Conservation (phyloP, 37 sponge, comb jelly and placozoan genomes). For the Diacarnus erythraeanus region DNA sequence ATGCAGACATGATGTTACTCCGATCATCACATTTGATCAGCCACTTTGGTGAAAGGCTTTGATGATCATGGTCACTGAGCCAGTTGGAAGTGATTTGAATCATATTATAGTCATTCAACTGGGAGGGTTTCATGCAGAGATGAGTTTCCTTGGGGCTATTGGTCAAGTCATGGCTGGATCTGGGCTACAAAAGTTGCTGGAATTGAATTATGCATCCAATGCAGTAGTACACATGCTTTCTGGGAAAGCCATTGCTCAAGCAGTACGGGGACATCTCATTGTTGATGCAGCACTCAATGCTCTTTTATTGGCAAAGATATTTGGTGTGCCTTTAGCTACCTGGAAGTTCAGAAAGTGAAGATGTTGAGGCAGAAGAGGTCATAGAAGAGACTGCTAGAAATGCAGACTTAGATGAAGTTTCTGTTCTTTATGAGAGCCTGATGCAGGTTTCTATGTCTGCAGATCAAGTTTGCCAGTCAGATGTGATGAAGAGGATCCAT, state of each 20-base stretch:
- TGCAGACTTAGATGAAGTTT: not conserved
- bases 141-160: conserved; percentile 11
- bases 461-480: conserved; percentile 11
- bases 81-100: no score
- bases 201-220: conserved; percentile 27
- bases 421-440: not conserved
- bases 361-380: not conserved
- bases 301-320: not conserved
- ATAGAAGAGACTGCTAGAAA: not conserved
- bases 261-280: conserved; percentile 26
- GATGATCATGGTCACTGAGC: no score
- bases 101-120: conserved; percentile 15
- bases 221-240: conserved; percentile 16
- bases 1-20: conserved; percentile 22
- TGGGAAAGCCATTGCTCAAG: conserved; percentile 31
- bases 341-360: not conserved
- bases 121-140: conserved; percentile 38
- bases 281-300: conserved; percentile 33
- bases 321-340: not conserved
- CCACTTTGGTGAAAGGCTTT: conserved; percentile 58
- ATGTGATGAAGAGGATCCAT: conserved; percentile 2
- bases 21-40: no score
- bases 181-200: conserved; percentile 21
- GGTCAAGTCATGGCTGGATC: conserved; percentile 29
- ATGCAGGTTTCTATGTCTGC: not conserved